Conservation (phyloP, 2,113 vertebrate species). For the Eurystomus gularis region DNA sequence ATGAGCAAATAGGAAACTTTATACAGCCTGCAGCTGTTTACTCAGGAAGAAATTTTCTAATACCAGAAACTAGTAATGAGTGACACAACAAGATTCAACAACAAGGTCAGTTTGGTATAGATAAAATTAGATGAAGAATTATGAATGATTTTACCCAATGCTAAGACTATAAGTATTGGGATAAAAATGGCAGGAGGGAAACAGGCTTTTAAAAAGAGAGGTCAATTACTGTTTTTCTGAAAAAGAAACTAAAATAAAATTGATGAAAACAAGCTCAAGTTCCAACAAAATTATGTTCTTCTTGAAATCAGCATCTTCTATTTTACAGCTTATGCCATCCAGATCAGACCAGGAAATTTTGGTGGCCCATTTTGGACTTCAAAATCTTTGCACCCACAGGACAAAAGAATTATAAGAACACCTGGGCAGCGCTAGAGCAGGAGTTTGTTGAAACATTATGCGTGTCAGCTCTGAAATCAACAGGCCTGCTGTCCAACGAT, state of each 20-base stretch:
- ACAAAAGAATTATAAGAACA: background rate
- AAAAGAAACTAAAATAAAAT: background rate
- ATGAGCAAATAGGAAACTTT: background rate
- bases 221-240: background rate
- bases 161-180: background rate
- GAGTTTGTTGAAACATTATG: background rate
- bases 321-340: background rate
- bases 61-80: background rate
- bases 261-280: background rate
- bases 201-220: background rate
- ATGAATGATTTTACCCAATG: background rate
- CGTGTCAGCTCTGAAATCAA: background rate
- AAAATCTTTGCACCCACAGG: background rate
- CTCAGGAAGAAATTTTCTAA: background rate
- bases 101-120: background rate
- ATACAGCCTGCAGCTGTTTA: background rate
- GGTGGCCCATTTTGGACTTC: background rate
- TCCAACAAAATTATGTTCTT: background rate
- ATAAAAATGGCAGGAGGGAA: background rate
- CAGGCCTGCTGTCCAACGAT: background rate
- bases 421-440: background rate
- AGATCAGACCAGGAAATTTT: background rate
- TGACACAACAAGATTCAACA: background rate
- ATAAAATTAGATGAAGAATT: background rate
- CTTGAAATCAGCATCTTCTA: background rate